Conservation (phyloP, 2,113 vertebrate genomes). For the Cinclus mexicanus region DNA sequence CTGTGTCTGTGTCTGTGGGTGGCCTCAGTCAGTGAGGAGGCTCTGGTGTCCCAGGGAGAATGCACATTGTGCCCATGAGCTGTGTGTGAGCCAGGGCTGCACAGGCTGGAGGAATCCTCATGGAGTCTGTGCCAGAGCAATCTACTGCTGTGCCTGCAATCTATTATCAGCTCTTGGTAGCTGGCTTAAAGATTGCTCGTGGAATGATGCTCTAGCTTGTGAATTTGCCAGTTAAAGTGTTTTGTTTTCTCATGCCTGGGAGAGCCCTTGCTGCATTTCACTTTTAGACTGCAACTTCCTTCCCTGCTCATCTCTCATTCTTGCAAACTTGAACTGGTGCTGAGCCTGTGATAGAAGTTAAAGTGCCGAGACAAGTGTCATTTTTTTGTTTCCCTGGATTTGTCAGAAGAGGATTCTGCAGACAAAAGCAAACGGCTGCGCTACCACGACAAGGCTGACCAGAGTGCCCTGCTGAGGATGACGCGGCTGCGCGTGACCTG, state of each 20-base stretch:
- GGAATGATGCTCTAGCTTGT: not conserved
- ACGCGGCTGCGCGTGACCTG: slow-evolving; percentile 90
- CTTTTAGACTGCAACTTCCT: not conserved
- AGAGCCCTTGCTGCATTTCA: not conserved
- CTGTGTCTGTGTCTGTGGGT: not conserved
- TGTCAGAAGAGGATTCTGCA: not conserved
- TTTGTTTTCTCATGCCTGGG: not conserved
- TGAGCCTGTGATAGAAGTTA: not conserved
- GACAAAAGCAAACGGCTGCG: slow-evolving; percentile 70
- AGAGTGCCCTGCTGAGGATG: slow-evolving; percentile 88
- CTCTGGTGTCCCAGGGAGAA: not conserved
- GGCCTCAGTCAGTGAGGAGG: not conserved
- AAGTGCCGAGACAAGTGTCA: not conserved
- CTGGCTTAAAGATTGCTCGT: not conserved
- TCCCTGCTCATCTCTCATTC: not conserved
- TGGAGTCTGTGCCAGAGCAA: not conserved
- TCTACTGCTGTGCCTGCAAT: not conserved
- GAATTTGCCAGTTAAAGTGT: not conserved
- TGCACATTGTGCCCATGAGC: not conserved
- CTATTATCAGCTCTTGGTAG: not conserved
- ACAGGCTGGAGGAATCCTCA: not conserved
- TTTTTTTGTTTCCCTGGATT: not conserved
- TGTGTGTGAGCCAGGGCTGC: not conserved
- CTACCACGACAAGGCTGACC: slow-evolving; percentile 89
- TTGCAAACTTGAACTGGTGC: not conserved